Conservation (phyloP, 1,140 invertebrate genomes). For the Drosophila arawakana region DNA sequence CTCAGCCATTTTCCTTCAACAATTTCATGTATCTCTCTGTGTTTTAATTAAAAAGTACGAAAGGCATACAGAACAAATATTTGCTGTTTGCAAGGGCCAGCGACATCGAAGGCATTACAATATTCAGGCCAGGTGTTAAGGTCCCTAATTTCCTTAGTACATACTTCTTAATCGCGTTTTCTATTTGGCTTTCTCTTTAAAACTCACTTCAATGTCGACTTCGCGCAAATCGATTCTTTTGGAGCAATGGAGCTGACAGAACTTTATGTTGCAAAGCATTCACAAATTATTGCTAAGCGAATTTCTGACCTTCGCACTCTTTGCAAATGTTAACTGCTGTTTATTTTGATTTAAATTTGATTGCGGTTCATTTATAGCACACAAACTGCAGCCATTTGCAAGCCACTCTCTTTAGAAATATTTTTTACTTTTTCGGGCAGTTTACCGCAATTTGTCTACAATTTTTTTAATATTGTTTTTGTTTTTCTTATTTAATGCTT, state of each 20-base stretch:
- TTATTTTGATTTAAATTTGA: slow-evolving; percentile 60
- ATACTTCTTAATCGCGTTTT: slow-evolving; percentile 14
- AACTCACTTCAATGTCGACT: slow-evolving; percentile 14
- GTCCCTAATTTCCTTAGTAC: slow-evolving; percentile 24
- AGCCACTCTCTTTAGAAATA: slow-evolving; percentile 21
- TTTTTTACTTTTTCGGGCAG: slow-evolving; percentile 5
- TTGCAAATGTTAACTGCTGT: slow-evolving; percentile 44
- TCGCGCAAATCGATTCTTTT: background rate
- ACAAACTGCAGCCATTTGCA: slow-evolving; percentile 41
- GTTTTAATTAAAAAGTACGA: slow-evolving; percentile 75
- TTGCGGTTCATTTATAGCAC: slow-evolving; percentile 63
- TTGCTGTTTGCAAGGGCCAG: slow-evolving; percentile 5
- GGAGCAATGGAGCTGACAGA: background rate
- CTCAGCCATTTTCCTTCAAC: slow-evolving; percentile 24
- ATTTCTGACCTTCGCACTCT: slow-evolving; percentile 20
- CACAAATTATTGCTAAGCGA: slow-evolving; percentile 28
- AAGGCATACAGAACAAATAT: slow-evolving; percentile 44
- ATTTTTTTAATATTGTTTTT: slow-evolving; percentile 37
- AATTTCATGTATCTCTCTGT: slow-evolving; percentile 21
- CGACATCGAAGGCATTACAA: slow-evolving; percentile 6
- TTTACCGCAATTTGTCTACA: slow-evolving; percentile 43
- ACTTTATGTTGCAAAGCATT: slow-evolving; percentile 19
- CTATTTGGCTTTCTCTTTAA: background rate
- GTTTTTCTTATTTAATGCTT: slow-evolving; percentile 14
- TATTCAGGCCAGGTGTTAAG: slow-evolving; percentile 23